phyloP scores from a whole-genome alignment of 2,113 vertebrate species.

The Etia nguti region DNA sequence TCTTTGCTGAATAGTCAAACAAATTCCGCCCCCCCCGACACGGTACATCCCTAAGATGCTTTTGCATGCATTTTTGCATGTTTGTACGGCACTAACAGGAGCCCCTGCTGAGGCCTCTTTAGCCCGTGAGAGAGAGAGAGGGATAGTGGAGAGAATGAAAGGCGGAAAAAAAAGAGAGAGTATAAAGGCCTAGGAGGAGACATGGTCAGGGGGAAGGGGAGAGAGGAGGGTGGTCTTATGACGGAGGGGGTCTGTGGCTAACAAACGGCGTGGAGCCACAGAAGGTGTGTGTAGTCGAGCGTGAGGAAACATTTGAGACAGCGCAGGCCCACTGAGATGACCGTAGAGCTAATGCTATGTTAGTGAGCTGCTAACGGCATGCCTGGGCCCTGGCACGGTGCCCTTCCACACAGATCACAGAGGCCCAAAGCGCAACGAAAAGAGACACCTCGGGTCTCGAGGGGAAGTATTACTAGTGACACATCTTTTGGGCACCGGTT shows the following conservation, averaged over 20 bases:
- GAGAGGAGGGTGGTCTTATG: conserved; percentile 23
- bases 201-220: neutral
- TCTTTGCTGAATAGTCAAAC: neutral
- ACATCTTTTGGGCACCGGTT: conserved; percentile 69
- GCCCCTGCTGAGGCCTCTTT: conserved; percentile 13
- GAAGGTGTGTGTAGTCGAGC: conserved; percentile 68
- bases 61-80: neutral
- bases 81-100: neutral
- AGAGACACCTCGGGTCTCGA: conserved; percentile 65
- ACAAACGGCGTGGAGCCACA: conserved; percentile 61
- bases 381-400: conserved; percentile 44
- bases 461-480: conserved; percentile 63
- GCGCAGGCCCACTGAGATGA: conserved; percentile 56
- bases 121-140: neutral
- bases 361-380: conserved; percentile 68
- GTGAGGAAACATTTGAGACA: conserved; percentile 67
- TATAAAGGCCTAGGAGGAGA: conserved; percentile 27
- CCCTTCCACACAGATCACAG: conserved; percentile 66
- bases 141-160: neutral
- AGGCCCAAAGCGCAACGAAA: conserved; percentile 50
- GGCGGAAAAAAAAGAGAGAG: neutral
- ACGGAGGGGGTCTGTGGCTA: conserved; percentile 40
- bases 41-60: neutral
- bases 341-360: conserved; percentile 66
- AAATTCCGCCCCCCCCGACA: neutral